These are phyloP conservation scores for Galemys pyrenaicus DNA, from an alignment of 2,113 vertebrate genomes.

Conservation along the genomic window DNA sequence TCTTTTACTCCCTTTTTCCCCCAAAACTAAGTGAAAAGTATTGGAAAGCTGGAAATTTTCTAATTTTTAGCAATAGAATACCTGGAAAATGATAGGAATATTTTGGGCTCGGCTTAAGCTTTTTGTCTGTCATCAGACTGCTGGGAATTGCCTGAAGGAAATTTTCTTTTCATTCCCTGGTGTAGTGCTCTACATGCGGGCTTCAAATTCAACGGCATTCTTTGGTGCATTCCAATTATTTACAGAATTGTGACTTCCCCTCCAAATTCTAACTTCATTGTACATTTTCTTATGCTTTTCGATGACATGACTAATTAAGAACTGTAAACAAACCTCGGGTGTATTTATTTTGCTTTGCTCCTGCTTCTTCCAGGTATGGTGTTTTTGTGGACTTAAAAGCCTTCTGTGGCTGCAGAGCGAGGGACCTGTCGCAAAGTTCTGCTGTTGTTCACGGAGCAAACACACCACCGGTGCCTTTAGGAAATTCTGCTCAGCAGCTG, in stretches of 20 bases:
- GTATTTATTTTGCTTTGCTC: constrained; percentile 9
- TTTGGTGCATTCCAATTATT: not conserved
- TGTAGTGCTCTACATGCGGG: not conserved
- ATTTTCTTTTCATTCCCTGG: not conserved
- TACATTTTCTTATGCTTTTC: not conserved
- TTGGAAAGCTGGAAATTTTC: not conserved
- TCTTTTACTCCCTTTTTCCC: not conserved
- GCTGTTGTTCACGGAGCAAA: not conserved
- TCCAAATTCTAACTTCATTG: not conserved
- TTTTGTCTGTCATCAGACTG: not conserved
- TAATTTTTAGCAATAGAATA: not conserved
- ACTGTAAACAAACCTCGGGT: not conserved
- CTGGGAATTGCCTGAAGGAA: not conserved
- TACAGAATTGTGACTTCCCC: not conserved
- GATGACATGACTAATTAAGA: constrained; percentile 13
- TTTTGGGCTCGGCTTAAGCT: not conserved
- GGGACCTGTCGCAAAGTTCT: not conserved
- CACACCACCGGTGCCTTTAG: not conserved
- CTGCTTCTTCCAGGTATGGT: constrained; percentile 27
- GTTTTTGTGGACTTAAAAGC: not conserved
- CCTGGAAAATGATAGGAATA: not conserved
- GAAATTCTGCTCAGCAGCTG: not conserved
- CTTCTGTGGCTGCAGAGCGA: not conserved
- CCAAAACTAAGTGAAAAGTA: not conserved
- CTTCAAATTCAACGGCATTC: not conserved